Evolutionary conservation across 2,113 vertebrate species (phyloP), one percentile per base, ranked within the genome.

Genomic region (Cacatua alba): DNA sequence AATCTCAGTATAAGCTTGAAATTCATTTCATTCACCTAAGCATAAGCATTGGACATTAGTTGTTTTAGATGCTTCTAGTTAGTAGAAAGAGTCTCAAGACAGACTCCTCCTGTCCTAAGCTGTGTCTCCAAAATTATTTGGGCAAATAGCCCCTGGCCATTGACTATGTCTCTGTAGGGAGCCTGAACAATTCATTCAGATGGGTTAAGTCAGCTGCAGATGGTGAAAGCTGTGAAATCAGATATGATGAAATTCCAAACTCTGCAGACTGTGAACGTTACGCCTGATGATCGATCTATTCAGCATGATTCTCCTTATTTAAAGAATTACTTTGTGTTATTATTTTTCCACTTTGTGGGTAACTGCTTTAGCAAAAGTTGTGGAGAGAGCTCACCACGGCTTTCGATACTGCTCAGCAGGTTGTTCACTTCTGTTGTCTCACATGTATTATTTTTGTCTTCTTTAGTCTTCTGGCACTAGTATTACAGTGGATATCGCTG

Each of bases 401-500:
- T 49, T 26, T 53, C 57, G 44, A 46, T 13, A 57, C 37, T 37
- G 31, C 53, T 81, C 49, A 75, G 67, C 62, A 62, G 37, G 19
- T 24, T 44, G 39, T 39, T 84, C 28, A 13, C 28, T 49, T 41
- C 29, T 77, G 9, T 90, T 60, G 10, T 19, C 84, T 96, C 10
- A 86, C 17, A 17, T 69, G 16, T 79, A 5, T 85, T 76, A 83
- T 91, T 68, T 94, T 92, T 87, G 78, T 81, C 43, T 72, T 51
- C 41, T 68, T 28, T 67, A 99, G 99, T 99, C 98, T 29, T 99
- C 99, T 88, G 99, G 99, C 93, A 99, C 99, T 97, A 99, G 98
- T 31, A 99, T 99, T 90, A 99, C 98, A 26, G 99, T 99, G 98
- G 99, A 99, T 75, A 99, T 99, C 0, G 99, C 99, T 2, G 99